A percentile compares a stretch with the other conserved stretches of the same genome.
These are phyloP conservation scores for Atta cephalotes DNA, from an alignment of 1,140 invertebrate genomes.

Conservation along the genomic window DNA sequence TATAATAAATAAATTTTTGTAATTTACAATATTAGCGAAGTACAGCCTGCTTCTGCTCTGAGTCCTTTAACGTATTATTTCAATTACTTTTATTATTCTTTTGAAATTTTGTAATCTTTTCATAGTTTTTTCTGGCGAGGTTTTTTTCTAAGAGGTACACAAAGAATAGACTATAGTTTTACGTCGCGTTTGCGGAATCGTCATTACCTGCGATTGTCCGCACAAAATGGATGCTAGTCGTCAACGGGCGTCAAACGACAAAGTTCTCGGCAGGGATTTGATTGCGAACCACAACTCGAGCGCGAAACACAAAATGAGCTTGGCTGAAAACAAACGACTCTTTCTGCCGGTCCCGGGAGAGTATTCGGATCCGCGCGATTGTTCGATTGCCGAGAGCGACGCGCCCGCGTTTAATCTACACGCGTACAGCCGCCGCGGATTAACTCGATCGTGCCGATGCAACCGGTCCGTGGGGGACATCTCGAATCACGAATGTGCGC, in stretches of 20 bases:
- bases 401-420: constrained; percentile 67
- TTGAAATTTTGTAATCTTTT: constrained; percentile 9
- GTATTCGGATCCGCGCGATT: constrained; percentile 46
- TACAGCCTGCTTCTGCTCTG: too few relatives aligned
- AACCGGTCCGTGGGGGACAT: constrained; percentile 64
- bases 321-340: constrained; percentile 58
- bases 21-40: too few relatives aligned
- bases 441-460: constrained; percentile 72
- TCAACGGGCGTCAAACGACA: constrained; percentile 59
- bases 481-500: constrained; percentile 66
- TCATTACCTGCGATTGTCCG: constrained; percentile 30
- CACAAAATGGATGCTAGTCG: constrained; percentile 48
- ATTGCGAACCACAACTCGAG: constrained; percentile 61
- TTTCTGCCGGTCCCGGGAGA: constrained; percentile 51
- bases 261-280: constrained; percentile 52
- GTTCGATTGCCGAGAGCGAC: constrained; percentile 16
- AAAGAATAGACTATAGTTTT: background rate
- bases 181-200: background rate
- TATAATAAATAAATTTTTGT: too few relatives aligned
- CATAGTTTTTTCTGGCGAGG: background rate
- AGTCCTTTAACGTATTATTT: too few relatives aligned
- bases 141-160: background rate
- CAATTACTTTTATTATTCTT: background rate
- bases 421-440: constrained; percentile 67
- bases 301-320: constrained; percentile 53